Evolutionary conservation across 2,888 invertebrate species (phyloP).

Genomic region (Xylophagus ater): DNA sequence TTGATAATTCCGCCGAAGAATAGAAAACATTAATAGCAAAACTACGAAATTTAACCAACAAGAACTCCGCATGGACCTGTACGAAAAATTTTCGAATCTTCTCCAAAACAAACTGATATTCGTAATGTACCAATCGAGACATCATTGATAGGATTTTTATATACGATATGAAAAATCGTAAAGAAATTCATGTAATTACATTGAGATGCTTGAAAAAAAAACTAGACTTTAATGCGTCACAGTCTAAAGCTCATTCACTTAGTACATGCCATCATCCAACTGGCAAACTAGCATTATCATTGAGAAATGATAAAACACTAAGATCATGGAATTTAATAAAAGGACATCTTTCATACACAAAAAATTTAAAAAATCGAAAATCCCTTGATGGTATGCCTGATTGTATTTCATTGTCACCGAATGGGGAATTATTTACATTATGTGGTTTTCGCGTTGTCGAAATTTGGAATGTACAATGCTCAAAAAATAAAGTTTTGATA

Average conservation of each 20-base stretch:
- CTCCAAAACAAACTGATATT: slow-evolving; percentile 23
- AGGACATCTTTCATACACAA: slow-evolving; percentile 79
- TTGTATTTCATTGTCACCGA: slow-evolving; percentile 62
- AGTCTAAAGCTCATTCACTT: slow-evolving; percentile 62
- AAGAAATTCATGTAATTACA: slow-evolving; percentile 49
- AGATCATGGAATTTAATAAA: slow-evolving; percentile 91
- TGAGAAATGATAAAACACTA: slow-evolving; percentile 73
- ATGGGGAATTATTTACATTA: slow-evolving; percentile 65
- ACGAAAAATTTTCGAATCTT: slow-evolving; percentile 20
- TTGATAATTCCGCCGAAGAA: slow-evolving; percentile 26
- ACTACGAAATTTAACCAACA: slow-evolving; percentile 21
- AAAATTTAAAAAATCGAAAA: slow-evolving; percentile 66
- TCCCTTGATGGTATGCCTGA: slow-evolving; percentile 32
- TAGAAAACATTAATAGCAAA: slow-evolving; percentile 22
- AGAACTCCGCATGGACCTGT: slow-evolving; percentile 9
- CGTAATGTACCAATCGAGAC: slow-evolving; percentile 29
- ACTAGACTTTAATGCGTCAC: slow-evolving; percentile 58
- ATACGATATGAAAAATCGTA: slow-evolving; percentile 67
- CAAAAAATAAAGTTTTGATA: slow-evolving; percentile 52
- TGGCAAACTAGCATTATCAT: slow-evolving; percentile 77
- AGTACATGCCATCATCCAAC: slow-evolving; percentile 79
- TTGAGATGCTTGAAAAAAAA: too few relatives aligned
- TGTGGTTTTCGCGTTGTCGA: slow-evolving; percentile 61
- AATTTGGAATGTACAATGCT: slow-evolving; percentile 68
- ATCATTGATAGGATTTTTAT: slow-evolving; percentile 77